Conservation (phyloP, 2,797 vertebrate genomes). For the Limnodromus scolopaceus region DNA sequence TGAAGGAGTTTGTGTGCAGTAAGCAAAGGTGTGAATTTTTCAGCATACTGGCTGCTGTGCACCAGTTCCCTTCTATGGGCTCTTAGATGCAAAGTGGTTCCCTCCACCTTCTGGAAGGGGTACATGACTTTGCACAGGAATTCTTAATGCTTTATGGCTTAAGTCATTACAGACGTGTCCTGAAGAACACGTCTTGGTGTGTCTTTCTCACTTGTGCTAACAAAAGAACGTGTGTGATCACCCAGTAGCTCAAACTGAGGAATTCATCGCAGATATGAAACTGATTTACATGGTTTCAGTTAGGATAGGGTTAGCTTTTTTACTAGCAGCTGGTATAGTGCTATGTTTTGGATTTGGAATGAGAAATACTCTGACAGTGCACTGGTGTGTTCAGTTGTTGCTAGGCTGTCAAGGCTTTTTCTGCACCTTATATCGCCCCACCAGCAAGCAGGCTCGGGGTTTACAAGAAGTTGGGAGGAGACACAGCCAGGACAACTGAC, state of each 20-base stretch:
- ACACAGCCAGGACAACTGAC: background rate
- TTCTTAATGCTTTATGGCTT: background rate
- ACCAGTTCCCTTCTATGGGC: background rate
- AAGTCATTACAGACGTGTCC: background rate
- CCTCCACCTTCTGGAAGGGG: background rate
- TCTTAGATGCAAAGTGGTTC: background rate
- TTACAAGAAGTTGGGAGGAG: background rate
- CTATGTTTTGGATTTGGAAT: background rate
- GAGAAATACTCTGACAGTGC: background rate
- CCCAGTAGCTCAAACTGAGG: background rate
- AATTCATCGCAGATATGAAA: background rate
- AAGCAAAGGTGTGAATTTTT: background rate
- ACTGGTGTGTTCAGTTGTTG: background rate
- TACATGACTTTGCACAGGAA: background rate
- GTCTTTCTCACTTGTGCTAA: background rate
- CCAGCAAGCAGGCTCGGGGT: background rate
- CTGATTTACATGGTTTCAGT: background rate
- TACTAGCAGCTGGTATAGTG: background rate
- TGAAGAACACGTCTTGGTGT: background rate
- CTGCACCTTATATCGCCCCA: background rate
- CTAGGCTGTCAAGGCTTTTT: background rate
- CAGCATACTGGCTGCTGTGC: background rate
- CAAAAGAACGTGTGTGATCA: background rate
- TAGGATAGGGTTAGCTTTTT: background rate
- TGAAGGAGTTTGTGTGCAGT: background rate